Conservation (phyloP, 2,888 invertebrate species). For the Nasonovia ribisnigri region DNA sequence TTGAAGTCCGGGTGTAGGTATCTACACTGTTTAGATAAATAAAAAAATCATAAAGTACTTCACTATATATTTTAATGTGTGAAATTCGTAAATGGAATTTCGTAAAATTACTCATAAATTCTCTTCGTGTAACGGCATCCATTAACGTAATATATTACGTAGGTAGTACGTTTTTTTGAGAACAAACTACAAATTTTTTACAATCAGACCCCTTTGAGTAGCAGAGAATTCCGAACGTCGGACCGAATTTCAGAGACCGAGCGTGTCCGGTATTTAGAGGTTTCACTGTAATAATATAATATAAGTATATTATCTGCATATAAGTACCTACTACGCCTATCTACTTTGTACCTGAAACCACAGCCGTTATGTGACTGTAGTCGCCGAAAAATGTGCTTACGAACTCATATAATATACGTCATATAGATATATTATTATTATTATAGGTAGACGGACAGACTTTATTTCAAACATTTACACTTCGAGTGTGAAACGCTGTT, state of each 20-base stretch:
- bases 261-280: too few relatives aligned
- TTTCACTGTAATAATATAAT: background rate
- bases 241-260: too few relatives aligned
- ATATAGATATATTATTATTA: too few relatives aligned
- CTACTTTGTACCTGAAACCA: background rate
- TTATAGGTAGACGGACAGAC: too few relatives aligned
- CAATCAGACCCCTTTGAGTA: too few relatives aligned
- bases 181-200: too few relatives aligned
- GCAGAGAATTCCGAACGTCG: too few relatives aligned
- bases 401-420: background rate
- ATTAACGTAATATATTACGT: too few relatives aligned
- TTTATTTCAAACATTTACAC: too few relatives aligned
- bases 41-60: background rate
- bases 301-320: background rate
- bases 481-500: background rate
- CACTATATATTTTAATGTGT: background rate
- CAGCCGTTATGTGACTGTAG: background rate
- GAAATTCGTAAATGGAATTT: background rate
- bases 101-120: background rate
- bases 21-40: background rate
- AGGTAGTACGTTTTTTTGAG: too few relatives aligned
- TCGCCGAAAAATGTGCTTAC: background rate
- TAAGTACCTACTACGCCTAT: background rate
- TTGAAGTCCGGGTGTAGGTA: background rate
- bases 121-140: background rate